phyloP scores from a whole-genome alignment of 2,888 invertebrate species.

The Himalopsyche anomala region DNA sequence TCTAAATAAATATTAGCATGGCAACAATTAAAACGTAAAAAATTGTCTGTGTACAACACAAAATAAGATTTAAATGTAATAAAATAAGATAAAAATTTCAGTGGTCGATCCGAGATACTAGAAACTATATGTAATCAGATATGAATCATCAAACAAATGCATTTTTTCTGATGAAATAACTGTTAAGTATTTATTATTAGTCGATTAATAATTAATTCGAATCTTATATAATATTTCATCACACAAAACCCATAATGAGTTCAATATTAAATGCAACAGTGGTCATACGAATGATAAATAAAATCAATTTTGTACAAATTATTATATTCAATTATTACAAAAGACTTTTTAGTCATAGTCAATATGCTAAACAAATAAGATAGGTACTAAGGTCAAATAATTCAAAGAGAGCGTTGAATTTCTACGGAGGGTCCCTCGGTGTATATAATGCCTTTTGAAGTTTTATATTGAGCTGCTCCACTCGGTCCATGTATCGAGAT shows the following conservation, averaged over 20 bases:
- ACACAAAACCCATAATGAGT: slow-evolving; percentile 39
- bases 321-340: slow-evolving; percentile 28
- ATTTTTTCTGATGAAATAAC: too few relatives aligned
- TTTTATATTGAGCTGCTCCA: slow-evolving; percentile 70
- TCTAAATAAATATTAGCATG: slow-evolving; percentile 3
- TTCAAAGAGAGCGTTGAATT: neutral
- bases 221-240: slow-evolving; percentile 28
- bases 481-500: slow-evolving; percentile 69
- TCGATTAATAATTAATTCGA: slow-evolving; percentile 10
- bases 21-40: neutral
- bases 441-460: slow-evolving; percentile 66
- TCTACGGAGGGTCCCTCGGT: slow-evolving; percentile 59
- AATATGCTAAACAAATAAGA: neutral
- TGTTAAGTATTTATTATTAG: neutral
- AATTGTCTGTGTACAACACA: neutral
- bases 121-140: too few relatives aligned
- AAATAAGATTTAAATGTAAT: neutral
- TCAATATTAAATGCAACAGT: slow-evolving; percentile 45
- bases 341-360: neutral
- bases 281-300: slow-evolving; percentile 14
- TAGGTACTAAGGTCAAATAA: neutral
- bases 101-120: too few relatives aligned
- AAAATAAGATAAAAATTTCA: too few relatives aligned
- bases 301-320: slow-evolving; percentile 30
- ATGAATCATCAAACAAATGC: too few relatives aligned